phyloP scores from a whole-genome alignment of 1,140 invertebrate species.

The Rhyacophila brunnea region DNA sequence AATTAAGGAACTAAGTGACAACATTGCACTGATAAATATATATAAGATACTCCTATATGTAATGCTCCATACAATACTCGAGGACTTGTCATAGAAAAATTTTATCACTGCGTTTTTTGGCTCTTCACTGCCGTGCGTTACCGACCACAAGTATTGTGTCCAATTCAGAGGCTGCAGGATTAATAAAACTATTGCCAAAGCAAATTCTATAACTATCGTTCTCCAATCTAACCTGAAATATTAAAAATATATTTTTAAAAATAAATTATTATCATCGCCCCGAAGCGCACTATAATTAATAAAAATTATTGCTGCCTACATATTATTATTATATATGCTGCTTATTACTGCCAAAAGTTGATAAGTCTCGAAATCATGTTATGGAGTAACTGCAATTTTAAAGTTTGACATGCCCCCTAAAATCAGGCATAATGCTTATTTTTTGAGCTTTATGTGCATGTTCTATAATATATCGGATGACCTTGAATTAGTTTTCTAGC shows the following conservation, averaged over 20 bases:
- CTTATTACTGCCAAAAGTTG: no score
- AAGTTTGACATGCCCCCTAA: no score
- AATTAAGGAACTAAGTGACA: conserved; percentile 64
- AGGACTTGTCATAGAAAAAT: conserved; percentile 51
- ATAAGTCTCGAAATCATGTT: no score
- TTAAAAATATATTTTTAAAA: conserved; percentile 1
- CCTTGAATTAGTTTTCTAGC: no score
- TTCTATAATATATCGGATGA: no score
- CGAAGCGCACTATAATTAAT: no score
- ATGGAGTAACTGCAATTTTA: no score
- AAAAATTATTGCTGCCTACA: no score
- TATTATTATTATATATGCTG: no score
- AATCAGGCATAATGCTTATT: no score
- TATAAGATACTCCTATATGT: conserved; percentile 63
- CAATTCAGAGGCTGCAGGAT: conserved; percentile 62
- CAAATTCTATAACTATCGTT: conserved; percentile 51
- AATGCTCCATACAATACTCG: conserved; percentile 61
- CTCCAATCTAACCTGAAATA: conserved; percentile 49
- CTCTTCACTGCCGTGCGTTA: conserved; percentile 52
- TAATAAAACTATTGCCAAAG: conserved; percentile 51
- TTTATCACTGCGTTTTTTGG: conserved; percentile 44
- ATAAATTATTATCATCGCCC: no score
- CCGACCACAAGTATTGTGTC: conserved; percentile 63
- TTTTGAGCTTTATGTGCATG: no score
- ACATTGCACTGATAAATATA: conserved; percentile 60